Conservation (phyloP, 2,113 vertebrate genomes). For the Petrocephalus microphthalmus region DNA sequence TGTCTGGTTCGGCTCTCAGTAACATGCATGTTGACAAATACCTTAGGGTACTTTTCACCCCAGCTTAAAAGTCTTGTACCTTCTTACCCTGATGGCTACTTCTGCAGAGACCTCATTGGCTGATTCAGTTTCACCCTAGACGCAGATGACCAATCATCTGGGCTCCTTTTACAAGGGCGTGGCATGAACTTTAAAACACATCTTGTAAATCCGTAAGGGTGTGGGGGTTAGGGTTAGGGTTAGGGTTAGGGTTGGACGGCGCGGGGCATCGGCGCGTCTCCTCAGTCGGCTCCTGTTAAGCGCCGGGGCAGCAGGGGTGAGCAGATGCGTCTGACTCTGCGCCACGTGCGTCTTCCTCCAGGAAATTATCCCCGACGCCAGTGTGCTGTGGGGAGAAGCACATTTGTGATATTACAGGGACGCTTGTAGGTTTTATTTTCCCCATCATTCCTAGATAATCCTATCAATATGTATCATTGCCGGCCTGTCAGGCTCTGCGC, state of each 20-base stretch:
- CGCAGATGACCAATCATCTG: constrained; percentile 33
- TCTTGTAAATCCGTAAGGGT: not conserved
- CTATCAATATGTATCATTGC: constrained; percentile 28
- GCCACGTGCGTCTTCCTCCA: not conserved
- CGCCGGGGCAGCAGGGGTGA: not conserved
- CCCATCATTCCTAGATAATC: not conserved
- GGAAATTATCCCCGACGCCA: not conserved
- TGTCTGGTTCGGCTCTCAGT: no score
- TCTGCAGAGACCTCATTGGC: not conserved
- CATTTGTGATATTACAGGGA: constrained; percentile 5
- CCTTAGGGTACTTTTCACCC: not conserved
- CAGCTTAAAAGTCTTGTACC: not conserved
- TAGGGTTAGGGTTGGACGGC: no score
- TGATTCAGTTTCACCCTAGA: not conserved
- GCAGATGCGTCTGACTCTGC: not conserved
- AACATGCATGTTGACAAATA: not conserved
- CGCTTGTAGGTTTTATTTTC: constrained; percentile 17
- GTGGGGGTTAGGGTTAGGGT: no score
- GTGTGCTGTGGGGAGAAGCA: not conserved
- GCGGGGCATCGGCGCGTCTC: constrained; percentile 62
- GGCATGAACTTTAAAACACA: not conserved
- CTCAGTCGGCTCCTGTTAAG: constrained; percentile 56
- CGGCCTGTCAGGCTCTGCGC: constrained; percentile 20
- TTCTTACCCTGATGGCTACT: not conserved
- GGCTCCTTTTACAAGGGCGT: constrained; percentile 24